Evolutionary conservation across 1,140 invertebrate species (phyloP).

Genomic region (Eulimnadia texana): DNA sequence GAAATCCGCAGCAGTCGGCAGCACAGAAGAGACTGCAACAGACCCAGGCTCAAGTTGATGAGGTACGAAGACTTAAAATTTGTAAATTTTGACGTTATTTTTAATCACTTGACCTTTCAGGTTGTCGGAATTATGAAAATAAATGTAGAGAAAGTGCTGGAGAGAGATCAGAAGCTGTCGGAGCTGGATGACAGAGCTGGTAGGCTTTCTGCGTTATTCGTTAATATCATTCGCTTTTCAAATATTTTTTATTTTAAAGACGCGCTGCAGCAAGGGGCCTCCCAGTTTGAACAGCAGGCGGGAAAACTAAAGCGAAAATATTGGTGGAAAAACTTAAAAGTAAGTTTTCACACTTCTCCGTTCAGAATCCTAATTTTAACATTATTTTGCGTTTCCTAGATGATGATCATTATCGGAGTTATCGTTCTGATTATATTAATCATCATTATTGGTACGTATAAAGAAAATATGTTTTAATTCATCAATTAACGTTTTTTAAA

Average conservation of each 20-base stretch:
- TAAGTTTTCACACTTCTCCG: slow-evolving; percentile 29
- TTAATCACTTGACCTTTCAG: too few species aligned
- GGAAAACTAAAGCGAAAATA: slow-evolving; percentile 95
- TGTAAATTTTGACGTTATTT: too few species aligned
- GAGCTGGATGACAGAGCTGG: slow-evolving; percentile 90
- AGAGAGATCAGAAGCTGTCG: slow-evolving; percentile 93
- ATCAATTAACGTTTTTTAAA: not conserved
- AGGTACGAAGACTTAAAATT: slow-evolving; percentile 47
- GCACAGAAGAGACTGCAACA: slow-evolving; percentile 89
- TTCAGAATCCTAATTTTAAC: not conserved
- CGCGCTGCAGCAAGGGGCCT: slow-evolving; percentile 87
- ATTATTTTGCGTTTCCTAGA: slow-evolving; percentile 38
- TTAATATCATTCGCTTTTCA: not conserved
- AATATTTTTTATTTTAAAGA: slow-evolving; percentile 39
- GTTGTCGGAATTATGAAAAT: slow-evolving; percentile 96
- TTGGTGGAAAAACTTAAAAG: slow-evolving; percentile 97
- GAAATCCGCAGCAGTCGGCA: slow-evolving; percentile 75
- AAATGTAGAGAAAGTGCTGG: slow-evolving; percentile 97
- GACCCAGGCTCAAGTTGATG: slow-evolving; percentile 95
- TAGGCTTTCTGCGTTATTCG: slow-evolving; percentile 21
- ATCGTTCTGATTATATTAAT: slow-evolving; percentile 72
- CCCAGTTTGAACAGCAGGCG: slow-evolving; percentile 94
- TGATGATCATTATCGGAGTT: slow-evolving; percentile 84
- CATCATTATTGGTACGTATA: slow-evolving; percentile 74
- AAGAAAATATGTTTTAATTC: not conserved